These are phyloP conservation scores for Carlito syrichta DNA, from an alignment of 2,113 vertebrate genomes.

Conservation along the genomic window DNA sequence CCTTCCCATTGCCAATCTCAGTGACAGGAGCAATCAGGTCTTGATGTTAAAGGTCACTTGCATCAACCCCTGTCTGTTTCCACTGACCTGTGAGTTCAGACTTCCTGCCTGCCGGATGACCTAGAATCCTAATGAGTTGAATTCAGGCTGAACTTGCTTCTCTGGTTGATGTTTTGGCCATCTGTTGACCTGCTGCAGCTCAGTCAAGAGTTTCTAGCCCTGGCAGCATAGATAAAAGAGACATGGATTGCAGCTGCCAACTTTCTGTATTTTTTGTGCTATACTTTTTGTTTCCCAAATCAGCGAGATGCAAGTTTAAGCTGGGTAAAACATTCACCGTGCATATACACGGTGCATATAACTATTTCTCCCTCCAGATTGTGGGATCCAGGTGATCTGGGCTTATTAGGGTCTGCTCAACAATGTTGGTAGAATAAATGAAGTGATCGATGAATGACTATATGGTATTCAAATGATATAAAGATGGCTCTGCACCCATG, in stretches of 20 bases:
- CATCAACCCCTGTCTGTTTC: slow-evolving; percentile 4
- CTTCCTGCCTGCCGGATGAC: neutral
- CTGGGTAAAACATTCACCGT: neutral
- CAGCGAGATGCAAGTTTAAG: neutral
- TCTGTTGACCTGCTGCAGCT: neutral
- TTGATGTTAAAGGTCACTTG: neutral
- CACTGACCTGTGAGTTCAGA: neutral
- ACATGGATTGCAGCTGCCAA: neutral
- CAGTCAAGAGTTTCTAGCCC: neutral
- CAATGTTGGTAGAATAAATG: neutral
- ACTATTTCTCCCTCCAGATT: neutral
- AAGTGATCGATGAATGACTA: neutral
- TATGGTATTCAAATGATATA: neutral
- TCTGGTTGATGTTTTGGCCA: neutral
- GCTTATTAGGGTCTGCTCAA: neutral
- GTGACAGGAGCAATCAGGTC: neutral
- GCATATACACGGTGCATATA: neutral
- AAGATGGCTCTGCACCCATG: neutral
- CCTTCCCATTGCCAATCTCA: neutral
- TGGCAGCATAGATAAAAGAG: neutral
- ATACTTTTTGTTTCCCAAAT: neutral
- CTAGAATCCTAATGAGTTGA: slow-evolving; percentile 17
- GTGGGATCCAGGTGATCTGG: neutral
- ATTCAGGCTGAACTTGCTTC: slow-evolving; percentile 5
- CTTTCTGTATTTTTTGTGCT: neutral